These are phyloP conservation scores for Ectropis crepuscularia DNA, from an alignment of 2,888 invertebrate species.

Conservation along the genomic window DNA sequence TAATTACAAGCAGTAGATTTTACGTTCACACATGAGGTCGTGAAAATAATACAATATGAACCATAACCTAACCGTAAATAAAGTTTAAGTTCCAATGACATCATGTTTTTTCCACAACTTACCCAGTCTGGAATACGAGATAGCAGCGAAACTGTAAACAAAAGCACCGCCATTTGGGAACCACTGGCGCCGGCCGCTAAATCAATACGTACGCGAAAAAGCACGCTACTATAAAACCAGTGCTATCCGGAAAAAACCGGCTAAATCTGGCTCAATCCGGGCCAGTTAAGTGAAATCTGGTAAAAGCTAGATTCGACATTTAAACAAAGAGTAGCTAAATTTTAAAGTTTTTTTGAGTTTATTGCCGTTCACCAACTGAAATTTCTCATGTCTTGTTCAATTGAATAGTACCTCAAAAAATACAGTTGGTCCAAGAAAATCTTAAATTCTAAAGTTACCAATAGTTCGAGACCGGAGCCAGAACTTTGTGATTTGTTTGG, in stretches of 20 bases:
- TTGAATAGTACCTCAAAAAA: too few relatives aligned
- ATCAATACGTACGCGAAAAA: constrained; percentile 24
- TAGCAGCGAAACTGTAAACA: constrained; percentile 28
- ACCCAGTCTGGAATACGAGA: constrained; percentile 13
- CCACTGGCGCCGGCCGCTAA: constrained; percentile 18
- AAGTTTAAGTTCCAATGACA: not conserved
- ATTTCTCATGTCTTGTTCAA: too few relatives aligned
- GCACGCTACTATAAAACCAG: constrained; percentile 14
- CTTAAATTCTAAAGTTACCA: constrained; percentile 9
- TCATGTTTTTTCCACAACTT: constrained; percentile 11
- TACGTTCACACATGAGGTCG: too few relatives aligned
- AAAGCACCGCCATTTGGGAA: constrained; percentile 23
- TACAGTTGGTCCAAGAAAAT: too few relatives aligned
- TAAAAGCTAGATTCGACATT: constrained; percentile 10
- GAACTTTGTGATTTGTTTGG: constrained; percentile 14
- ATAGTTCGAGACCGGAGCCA: constrained; percentile 1
- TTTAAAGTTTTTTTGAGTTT: too few relatives aligned
- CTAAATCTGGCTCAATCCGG: constrained; percentile 3
- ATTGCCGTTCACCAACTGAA: too few relatives aligned
- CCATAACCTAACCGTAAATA: not conserved
- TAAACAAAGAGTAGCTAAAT: not conserved
- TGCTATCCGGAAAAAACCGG: constrained; percentile 9
- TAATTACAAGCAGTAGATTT: too few relatives aligned
- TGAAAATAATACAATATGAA: not conserved
- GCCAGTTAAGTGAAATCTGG: constrained; percentile 7